Base-by-base conservation (phyloP, 2,113 vertebrate genomes). In the Anarrhichthys ocellatus region DNA sequence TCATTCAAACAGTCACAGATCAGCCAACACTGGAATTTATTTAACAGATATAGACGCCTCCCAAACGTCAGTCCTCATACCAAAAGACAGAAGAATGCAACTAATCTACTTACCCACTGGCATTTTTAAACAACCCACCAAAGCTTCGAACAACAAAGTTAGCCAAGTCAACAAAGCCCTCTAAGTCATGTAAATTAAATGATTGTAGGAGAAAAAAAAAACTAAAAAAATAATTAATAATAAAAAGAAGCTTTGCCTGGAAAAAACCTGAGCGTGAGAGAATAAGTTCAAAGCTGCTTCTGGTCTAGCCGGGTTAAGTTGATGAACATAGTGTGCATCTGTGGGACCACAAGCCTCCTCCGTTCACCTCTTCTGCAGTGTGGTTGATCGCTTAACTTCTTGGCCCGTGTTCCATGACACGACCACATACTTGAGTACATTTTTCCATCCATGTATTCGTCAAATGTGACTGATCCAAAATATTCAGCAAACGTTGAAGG, bases 401-500 rank as follows among this genome's bases (percentile, higher is more conserved):
- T 29, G 17, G 2, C 4, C 10, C 48, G 8, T 72, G 11, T 63
- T 86, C 80, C 73, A 36, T 78, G 61, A 74, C 46, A 29, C 36
- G 36, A 15, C 3, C 34, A 4, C 34, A 73, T 17, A 27, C 54
- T n/a, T 22, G 3, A 20, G 24, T 22, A 67, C 11, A 40, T 61
- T 6, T 74, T 80, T 69, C 42, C 9, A 58, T 20, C 8, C 18
- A 9, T 46, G 32, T 71, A 38, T 14, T 5, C 27, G 44, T 44
- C 38, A 54, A n/a, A n/a, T 11, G 7, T 34, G 18, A 10, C 3
- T 50, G 58, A 22, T 63, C 24, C 17, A 17, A 40, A 58, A 36
- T 48, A 9, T 67, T 87, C 68, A 83, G 48, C 40, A 32, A 52
- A 88, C n/a, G 13, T 3, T 78, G 9, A 90, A 20, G 9, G 40